These are phyloP conservation scores for Pelmatolapia mariae DNA, from an alignment of 2,113 vertebrate genomes.

Conservation along the genomic window DNA sequence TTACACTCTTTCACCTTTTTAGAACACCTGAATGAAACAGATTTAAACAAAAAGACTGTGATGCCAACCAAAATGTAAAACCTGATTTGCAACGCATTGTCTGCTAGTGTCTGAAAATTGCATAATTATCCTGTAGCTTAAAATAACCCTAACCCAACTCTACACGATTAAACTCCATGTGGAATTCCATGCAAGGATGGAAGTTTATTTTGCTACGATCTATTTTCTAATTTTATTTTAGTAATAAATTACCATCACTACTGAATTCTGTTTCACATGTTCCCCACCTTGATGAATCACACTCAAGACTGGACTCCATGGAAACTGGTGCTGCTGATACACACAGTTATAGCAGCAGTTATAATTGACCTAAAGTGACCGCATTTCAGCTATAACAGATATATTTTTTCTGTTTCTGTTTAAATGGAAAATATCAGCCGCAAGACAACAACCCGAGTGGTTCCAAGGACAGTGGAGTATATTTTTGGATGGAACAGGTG, in stretches of 20 bases:
- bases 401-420: not conserved
- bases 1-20: not conserved
- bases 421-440: not conserved
- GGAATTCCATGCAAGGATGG: not conserved
- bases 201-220: not conserved
- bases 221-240: not conserved
- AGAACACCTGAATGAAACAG: not conserved
- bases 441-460: not conserved
- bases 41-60: not conserved
- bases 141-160: not conserved
- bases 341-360: not conserved
- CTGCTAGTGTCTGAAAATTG: not conserved
- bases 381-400: not conserved
- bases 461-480: not conserved
- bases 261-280: constrained; percentile 8
- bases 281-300: constrained; percentile 13
- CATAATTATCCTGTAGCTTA: not conserved
- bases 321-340: constrained; percentile 5
- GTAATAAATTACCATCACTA: not conserved
- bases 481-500: constrained; percentile 20
- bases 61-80: not conserved
- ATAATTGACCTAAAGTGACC: not conserved
- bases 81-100: not conserved
- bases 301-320: constrained; percentile 19
- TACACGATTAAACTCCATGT: not conserved